Conservation (phyloP, 2,797 vertebrate species). For the Poecile montanus region DNA sequence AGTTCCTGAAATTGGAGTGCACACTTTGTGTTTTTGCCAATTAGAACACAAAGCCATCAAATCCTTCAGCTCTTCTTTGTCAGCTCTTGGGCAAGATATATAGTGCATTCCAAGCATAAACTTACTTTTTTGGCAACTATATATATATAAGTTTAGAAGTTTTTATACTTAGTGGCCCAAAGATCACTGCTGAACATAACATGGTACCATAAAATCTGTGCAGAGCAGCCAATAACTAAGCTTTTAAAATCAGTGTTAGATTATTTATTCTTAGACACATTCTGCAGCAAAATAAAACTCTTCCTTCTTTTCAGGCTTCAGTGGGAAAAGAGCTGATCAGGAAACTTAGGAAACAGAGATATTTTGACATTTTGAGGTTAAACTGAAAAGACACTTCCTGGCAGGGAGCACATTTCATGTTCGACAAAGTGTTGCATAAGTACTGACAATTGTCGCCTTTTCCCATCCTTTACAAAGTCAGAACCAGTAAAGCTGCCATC, state of each 20-base stretch:
- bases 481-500: slow-evolving; percentile 3
- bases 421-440: slow-evolving; percentile 47
- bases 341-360: background rate
- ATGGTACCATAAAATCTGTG: background rate
- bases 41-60: background rate
- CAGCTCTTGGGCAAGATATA: background rate
- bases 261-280: background rate
- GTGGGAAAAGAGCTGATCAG: background rate
- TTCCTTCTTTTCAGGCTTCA: background rate
- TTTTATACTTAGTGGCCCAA: background rate
- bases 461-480: slow-evolving; percentile 13
- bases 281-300: background rate
- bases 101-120: background rate
- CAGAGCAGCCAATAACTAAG: background rate
- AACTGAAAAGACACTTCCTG: slow-evolving; percentile 46
- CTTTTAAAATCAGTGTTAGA: background rate
- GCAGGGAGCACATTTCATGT: slow-evolving; percentile 35
- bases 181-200: background rate
- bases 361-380: slow-evolving; percentile 71
- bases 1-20: background rate
- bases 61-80: background rate
- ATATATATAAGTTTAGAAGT: background rate
- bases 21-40: background rate
- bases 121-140: background rate
- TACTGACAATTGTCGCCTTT: slow-evolving; percentile 29